Base-by-base conservation (phyloP, 2,888 invertebrate genomes). In the Amblyteles armatorius region DNA sequence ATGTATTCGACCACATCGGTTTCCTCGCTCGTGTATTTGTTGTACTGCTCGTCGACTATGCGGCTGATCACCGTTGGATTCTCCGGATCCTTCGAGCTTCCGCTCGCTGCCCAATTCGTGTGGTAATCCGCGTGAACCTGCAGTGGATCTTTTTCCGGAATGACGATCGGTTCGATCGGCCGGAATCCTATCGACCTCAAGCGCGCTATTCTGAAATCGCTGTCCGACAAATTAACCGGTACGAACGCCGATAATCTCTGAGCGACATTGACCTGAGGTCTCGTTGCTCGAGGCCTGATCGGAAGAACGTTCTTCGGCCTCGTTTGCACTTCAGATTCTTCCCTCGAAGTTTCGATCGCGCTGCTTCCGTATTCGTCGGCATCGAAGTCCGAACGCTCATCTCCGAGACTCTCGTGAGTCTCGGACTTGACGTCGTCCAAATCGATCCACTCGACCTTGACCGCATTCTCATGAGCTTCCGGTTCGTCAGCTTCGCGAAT, bases 121-220 rank as follows among this genome's bases (percentile, higher is more conserved):
- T 81, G 65, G 9, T 33, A 52, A 52, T 40, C 44, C 36, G 50
- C 16, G n/a, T 22, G 22, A 5, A 50, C 1, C 19, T 60, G 16
- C 63, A 63, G 7, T 16, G 29, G 22, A 48, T 84, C 26, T 63
- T 74, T 67, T 0, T 71, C 26, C 1, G 74, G 63, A n/a, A 63
- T 19, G 76, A 52, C 50, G 16, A 77, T 69, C 2, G 88, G 86
- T 36, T 86, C 68, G 74, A 94, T 94, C 5, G 94, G 93, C 63
- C 90, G 91, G 65, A 93, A 94, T 7, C 93, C 93, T 69, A 94
- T 93, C 0, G 93, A 92, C 55, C 93, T 87, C 5, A 94, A 85
- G n/a, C 91, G 88, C 5, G 91, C 91, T 57, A 93, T 91, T 77
- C 91, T 88, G 13, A 90, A 50, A 65, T 90, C 90, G 40, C 88